Conservation (phyloP, 2,888 invertebrate genomes). For the Hemaris fuciformis region DNA sequence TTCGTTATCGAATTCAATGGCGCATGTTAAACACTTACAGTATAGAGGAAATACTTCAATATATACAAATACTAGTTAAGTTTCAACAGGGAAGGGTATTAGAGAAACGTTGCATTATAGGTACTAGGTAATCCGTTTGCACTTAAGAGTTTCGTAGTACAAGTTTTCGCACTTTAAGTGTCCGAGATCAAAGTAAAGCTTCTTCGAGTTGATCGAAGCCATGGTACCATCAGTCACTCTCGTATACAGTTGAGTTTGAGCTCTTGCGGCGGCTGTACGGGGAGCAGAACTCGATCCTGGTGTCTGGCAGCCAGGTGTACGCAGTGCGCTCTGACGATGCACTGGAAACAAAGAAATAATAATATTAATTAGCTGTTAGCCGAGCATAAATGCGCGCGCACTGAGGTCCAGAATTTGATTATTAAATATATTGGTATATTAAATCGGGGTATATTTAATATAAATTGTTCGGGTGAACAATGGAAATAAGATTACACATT, state of each 20-base stretch:
- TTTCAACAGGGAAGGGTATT: constrained; percentile 19
- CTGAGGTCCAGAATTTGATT: too few species aligned
- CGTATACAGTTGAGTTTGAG: constrained; percentile 75
- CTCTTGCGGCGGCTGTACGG: constrained; percentile 70
- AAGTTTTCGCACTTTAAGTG: constrained; percentile 41
- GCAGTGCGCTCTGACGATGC: constrained; percentile 78
- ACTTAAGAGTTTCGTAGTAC: constrained; percentile 29
- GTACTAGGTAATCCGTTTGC: constrained; percentile 26
- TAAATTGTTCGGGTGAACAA: too few species aligned
- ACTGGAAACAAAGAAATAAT: constrained; percentile 57
- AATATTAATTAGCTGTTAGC: not conserved
- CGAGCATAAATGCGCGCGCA: not conserved
- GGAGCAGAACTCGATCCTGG: constrained; percentile 72
- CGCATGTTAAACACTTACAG: constrained; percentile 5
- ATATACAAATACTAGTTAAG: constrained; percentile 34
- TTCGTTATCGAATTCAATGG: constrained; percentile 1
- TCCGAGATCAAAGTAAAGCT: constrained; percentile 60
- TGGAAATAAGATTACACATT: too few species aligned
- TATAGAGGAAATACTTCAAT: constrained; percentile 21
- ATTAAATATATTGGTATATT: too few species aligned
- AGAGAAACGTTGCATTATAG: constrained; percentile 22
- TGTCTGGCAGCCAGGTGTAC: constrained; percentile 79
- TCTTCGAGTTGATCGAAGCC: constrained; percentile 71
- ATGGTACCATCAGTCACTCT: constrained; percentile 76
- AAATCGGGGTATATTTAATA: too few species aligned